These are phyloP conservation scores for Megaleporinus macrocephalus DNA, from an alignment of 2,113 vertebrate genomes.

Conservation along the genomic window DNA sequence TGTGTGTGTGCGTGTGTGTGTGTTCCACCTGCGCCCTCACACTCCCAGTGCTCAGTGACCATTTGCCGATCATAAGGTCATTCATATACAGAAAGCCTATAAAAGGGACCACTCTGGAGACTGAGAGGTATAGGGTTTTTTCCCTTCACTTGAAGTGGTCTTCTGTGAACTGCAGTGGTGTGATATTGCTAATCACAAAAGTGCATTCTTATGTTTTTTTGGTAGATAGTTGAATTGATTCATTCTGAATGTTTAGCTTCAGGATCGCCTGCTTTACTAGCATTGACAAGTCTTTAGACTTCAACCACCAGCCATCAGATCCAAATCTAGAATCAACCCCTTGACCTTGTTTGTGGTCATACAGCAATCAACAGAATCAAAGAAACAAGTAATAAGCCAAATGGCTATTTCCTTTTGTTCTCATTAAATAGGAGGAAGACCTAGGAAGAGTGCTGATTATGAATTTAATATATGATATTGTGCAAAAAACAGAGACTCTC, in stretches of 20 bases:
- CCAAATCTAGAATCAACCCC: too few relatives aligned
- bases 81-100: background rate
- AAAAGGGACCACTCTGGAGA: constrained; percentile 21
- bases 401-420: too few relatives aligned
- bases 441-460: too few relatives aligned
- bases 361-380: too few relatives aligned
- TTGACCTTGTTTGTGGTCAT: too few relatives aligned
- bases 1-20: constrained; percentile 9
- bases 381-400: too few relatives aligned
- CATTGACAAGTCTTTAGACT: too few relatives aligned
- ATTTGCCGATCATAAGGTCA: constrained; percentile 11
- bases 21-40: constrained; percentile 10
- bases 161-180: background rate
- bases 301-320: too few relatives aligned
- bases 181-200: background rate
- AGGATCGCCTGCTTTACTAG: background rate
- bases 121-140: constrained; percentile 18
- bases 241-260: background rate
- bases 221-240: background rate
- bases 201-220: background rate
- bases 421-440: too few relatives aligned
- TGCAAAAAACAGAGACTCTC: too few relatives aligned
- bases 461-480: too few relatives aligned
- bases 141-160: background rate
- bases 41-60: constrained; percentile 5